These are phyloP conservation scores for Amphibalanus amphitrite DNA, from an alignment of 1,140 invertebrate species.

Conservation along the genomic window DNA sequence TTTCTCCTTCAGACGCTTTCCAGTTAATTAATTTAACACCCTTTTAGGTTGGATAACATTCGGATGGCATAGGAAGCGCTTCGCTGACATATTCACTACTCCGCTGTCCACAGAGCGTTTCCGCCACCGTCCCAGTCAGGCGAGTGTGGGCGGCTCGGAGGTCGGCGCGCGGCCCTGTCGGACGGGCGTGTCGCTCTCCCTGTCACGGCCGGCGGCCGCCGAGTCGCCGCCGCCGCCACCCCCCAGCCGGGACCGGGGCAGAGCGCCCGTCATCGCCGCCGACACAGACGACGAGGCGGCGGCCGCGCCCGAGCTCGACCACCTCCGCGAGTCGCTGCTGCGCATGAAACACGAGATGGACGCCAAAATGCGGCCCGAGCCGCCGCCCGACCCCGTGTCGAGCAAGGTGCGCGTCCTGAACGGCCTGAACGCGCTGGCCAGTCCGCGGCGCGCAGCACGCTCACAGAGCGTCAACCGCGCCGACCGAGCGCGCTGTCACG, in stretches of 20 bases:
- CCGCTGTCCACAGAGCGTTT: constrained; percentile 37
- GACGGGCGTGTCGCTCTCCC: too few relatives aligned
- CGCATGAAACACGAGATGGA: not conserved
- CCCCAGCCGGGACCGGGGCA: too few relatives aligned
- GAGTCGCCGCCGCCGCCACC: not conserved
- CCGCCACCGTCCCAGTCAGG: constrained; percentile 3
- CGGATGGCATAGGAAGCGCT: too few relatives aligned
- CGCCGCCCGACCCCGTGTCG: not conserved
- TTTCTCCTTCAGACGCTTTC: too few relatives aligned
- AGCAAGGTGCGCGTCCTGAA: not conserved
- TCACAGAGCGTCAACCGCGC: not conserved
- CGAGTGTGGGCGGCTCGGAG: not conserved
- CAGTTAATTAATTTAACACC: too few relatives aligned
- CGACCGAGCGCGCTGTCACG: not conserved
- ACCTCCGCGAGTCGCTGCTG: not conserved
- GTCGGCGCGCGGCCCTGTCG: too few relatives aligned
- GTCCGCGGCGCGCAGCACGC: too few relatives aligned
- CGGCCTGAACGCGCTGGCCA: not conserved
- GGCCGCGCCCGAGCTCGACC: not conserved
- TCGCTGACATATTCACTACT: too few relatives aligned
- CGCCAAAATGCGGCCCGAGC: not conserved
- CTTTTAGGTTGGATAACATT: too few relatives aligned
- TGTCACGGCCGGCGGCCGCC: too few relatives aligned
- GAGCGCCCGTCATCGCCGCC: not conserved
- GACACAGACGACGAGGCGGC: not conserved